phyloP scores from a whole-genome alignment of 2,113 vertebrate genomes.

The Campylorhamphus procurvoides region DNA sequence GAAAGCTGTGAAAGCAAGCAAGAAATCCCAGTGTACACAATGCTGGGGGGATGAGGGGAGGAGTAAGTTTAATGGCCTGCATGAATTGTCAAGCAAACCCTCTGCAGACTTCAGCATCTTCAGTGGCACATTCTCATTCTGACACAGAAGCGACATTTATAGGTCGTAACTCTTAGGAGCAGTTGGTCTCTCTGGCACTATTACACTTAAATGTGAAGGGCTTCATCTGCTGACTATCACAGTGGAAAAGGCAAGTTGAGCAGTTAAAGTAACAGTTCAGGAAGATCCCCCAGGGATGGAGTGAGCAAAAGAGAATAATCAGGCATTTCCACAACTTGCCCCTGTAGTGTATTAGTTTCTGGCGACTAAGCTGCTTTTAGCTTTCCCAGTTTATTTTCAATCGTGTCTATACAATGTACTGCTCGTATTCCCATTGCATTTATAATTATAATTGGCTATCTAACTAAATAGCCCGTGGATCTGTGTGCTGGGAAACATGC shows the following conservation, averaged over 20 bases:
- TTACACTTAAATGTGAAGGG: constrained; percentile 76
- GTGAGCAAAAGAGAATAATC: constrained; percentile 71
- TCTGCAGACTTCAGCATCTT: constrained; percentile 76
- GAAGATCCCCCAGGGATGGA: constrained; percentile 64
- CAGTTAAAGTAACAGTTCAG: constrained; percentile 73
- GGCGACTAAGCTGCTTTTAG: constrained; percentile 61
- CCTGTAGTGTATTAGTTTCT: constrained; percentile 56
- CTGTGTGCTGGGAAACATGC: not conserved
- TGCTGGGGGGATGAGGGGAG: constrained; percentile 64
- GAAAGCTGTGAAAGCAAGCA: constrained; percentile 54
- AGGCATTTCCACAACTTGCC: constrained; percentile 64
- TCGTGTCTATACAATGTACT: not conserved
- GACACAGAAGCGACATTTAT: constrained; percentile 74
- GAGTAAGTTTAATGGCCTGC: constrained; percentile 85
- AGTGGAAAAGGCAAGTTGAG: constrained; percentile 75
- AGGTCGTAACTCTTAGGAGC: constrained; percentile 74
- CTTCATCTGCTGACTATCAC: constrained; percentile 78
- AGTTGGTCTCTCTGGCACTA: constrained; percentile 76
- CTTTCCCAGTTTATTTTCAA: constrained; percentile 60
- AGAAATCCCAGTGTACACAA: constrained; percentile 49
- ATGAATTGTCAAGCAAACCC: constrained; percentile 82
- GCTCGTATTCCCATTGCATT: constrained; percentile 32
- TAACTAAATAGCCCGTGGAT: not conserved
- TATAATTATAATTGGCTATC: constrained; percentile 60
- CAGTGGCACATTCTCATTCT: constrained; percentile 56